Evolutionary conservation across 2,113 vertebrate genomes (phyloP).

Genomic region (Salminus brasiliensis): DNA sequence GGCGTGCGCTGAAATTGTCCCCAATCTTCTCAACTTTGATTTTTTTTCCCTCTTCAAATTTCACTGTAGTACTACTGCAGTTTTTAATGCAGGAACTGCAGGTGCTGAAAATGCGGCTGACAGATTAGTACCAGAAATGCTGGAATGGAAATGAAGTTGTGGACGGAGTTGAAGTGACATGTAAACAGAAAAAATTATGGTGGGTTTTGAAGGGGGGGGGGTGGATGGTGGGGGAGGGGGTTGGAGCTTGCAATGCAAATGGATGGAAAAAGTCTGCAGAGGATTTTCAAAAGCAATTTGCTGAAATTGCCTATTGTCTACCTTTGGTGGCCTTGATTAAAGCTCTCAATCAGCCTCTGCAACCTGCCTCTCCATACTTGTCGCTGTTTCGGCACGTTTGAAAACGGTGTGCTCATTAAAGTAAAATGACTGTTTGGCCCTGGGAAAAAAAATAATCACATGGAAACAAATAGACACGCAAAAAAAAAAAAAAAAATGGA

Average conservation of each 20-base stretch:
- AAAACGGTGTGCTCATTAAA: slow-evolving; percentile 77
- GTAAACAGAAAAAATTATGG: slow-evolving; percentile 34
- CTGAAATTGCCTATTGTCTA: slow-evolving; percentile 61
- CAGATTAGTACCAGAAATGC: slow-evolving; percentile 22
- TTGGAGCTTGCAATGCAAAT: slow-evolving; percentile 32
- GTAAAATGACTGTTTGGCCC: slow-evolving; percentile 82
- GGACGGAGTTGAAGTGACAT: slow-evolving; percentile 37
- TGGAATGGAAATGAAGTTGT: slow-evolving; percentile 38
- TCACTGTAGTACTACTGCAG: too few species aligned
- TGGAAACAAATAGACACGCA: slow-evolving; percentile 73
- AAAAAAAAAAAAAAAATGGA: slow-evolving; percentile 49
- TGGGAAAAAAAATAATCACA: slow-evolving; percentile 68
- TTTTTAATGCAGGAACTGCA: not conserved
- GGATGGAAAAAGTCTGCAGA: slow-evolving; percentile 31
- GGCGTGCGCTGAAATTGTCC: too few species aligned
- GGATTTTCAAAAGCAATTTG: slow-evolving; percentile 65
- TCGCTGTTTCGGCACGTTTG: slow-evolving; percentile 55
- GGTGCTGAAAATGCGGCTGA: slow-evolving; percentile 16
- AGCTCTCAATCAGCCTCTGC: slow-evolving; percentile 59
- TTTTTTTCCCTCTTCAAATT: not conserved
- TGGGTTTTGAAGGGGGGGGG: not conserved
- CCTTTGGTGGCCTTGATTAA: slow-evolving; percentile 62
- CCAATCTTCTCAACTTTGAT: not conserved
- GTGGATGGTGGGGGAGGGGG: not conserved
- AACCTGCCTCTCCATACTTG: slow-evolving; percentile 57